These are phyloP conservation scores for Aphaenogaster rudis DNA, from an alignment of 1,140 invertebrate species.

Conservation along the genomic window DNA sequence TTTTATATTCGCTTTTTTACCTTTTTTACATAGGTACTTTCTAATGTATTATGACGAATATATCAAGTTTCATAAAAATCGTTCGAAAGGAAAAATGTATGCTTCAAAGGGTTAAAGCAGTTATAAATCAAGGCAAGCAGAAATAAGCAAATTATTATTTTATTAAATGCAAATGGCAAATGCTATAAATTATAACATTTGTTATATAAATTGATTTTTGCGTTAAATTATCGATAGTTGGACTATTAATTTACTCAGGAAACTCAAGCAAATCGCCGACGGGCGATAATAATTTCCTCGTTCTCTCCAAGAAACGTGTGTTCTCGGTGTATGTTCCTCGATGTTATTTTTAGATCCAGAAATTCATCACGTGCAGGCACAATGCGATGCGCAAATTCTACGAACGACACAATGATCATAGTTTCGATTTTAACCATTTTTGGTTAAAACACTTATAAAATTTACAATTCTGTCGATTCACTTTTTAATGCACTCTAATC, in stretches of 20 bases:
- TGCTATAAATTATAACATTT: neutral
- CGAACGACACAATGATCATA: neutral
- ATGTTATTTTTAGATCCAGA: constrained; percentile 59
- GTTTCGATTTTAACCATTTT: neutral
- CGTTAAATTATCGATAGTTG: constrained; percentile 52
- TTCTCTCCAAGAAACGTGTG: constrained; percentile 57
- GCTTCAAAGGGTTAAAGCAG: neutral
- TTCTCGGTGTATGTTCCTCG: neutral
- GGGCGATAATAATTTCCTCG: constrained; percentile 65
- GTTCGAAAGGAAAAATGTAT: too few species aligned
- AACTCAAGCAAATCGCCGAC: constrained; percentile 52
- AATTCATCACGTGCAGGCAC: constrained; percentile 19
- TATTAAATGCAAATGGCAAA: neutral
- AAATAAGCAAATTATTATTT: neutral
- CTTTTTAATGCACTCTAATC: neutral
- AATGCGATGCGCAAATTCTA: constrained; percentile 2
- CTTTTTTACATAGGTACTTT: too few species aligned
- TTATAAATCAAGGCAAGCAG: neutral
- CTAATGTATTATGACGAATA: too few species aligned
- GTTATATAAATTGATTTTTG: neutral
- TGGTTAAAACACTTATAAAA: neutral
- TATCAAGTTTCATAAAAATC: too few species aligned
- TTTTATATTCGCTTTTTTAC: too few species aligned
- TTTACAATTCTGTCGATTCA: neutral
- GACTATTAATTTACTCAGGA: constrained; percentile 51